phyloP scores from a whole-genome alignment of 2,113 vertebrate genomes.

The Rhinoderma darwinii region DNA sequence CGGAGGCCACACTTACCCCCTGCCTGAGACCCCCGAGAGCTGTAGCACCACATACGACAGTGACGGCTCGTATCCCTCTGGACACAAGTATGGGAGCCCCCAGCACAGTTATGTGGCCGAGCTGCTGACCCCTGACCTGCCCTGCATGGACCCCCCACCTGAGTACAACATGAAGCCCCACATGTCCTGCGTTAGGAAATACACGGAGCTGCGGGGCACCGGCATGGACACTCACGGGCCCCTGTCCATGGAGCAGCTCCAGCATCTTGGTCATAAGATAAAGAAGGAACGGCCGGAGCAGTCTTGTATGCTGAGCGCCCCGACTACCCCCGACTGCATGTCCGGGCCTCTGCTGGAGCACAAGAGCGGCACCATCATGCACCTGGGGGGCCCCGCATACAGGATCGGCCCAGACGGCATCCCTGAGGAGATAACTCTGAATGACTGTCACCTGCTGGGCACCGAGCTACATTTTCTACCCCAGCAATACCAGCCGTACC shows the following conservation, averaged over 20 bases:
- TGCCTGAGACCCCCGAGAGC: constrained; percentile 90
- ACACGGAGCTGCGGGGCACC: constrained; percentile 78
- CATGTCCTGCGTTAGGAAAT: constrained; percentile 71
- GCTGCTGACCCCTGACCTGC: constrained; percentile 80
- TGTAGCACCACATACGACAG: constrained; percentile 78
- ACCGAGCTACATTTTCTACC: constrained; percentile 68
- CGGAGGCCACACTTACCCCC: constrained; percentile 71
- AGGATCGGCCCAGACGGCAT: constrained; percentile 13
- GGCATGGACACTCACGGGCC: constrained; percentile 62
- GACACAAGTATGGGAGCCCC: constrained; percentile 70
- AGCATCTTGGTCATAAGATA: constrained; percentile 77
- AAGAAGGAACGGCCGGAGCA: constrained; percentile 81
- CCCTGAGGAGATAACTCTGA: constrained; percentile 62
- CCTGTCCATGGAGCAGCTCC: constrained; percentile 53
- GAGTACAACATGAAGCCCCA: constrained; percentile 65
- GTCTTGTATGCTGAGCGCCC: constrained; percentile 79
- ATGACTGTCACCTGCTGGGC: constrained; percentile 69
- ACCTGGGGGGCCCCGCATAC: constrained; percentile 34
- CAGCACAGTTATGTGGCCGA: constrained; percentile 85
- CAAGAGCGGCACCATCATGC: constrained; percentile 66
- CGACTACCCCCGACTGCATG: constrained; percentile 69
- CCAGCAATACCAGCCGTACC: constrained; percentile 72
- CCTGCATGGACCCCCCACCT: constrained; percentile 66
- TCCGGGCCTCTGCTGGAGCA: constrained; percentile 70
- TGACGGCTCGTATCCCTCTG: constrained; percentile 72